These are phyloP conservation scores for Pholis gunnellus DNA, from an alignment of 2,113 vertebrate genomes.

Conservation along the genomic window DNA sequence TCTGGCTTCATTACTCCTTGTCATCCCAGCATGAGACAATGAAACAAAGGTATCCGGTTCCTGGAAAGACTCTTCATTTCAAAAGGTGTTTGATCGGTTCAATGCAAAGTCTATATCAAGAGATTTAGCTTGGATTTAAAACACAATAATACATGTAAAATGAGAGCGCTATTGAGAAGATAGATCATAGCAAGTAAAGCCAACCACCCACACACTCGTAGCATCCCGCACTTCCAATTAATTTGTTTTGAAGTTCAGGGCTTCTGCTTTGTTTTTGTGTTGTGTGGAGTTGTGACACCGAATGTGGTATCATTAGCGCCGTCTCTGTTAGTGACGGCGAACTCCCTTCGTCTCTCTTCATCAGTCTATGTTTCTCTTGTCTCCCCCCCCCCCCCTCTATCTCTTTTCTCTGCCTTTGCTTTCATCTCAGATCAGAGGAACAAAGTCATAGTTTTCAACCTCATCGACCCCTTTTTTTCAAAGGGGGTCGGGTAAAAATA, in stretches of 20 bases:
- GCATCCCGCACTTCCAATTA: slow-evolving; percentile 73
- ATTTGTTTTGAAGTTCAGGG: slow-evolving; percentile 71
- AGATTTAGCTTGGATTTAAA: neutral
- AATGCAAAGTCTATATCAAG: slow-evolving; percentile 1
- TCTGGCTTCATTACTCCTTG: slow-evolving; percentile 12
- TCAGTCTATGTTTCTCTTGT: slow-evolving; percentile 41
- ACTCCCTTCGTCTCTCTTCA: slow-evolving; percentile 42
- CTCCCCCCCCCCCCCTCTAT: slow-evolving; percentile 7
- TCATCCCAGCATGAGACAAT: neutral
- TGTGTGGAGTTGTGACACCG: slow-evolving; percentile 47
- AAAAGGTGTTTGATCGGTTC: slow-evolving; percentile 18
- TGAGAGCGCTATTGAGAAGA: neutral
- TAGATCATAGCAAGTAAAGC: slow-evolving; percentile 44
- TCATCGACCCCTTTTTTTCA: slow-evolving; percentile 30
- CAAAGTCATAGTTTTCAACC: slow-evolving; percentile 48
- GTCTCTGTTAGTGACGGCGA: slow-evolving; percentile 37
- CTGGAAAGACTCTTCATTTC: neutral
- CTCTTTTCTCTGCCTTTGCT: slow-evolving; percentile 28
- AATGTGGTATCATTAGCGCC: slow-evolving; percentile 63
- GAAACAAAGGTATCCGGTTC: neutral
- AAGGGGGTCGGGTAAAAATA: too few relatives aligned
- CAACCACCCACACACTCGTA: slow-evolving; percentile 55
- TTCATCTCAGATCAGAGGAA: slow-evolving; percentile 64
- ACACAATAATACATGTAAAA: slow-evolving; percentile 5
- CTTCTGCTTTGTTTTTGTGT: slow-evolving; percentile 55